A percentile compares a stretch with the other conserved stretches of the same genome.
phyloP scores from a whole-genome alignment of 2,797 vertebrate genomes.

The Betta splendens region DNA sequence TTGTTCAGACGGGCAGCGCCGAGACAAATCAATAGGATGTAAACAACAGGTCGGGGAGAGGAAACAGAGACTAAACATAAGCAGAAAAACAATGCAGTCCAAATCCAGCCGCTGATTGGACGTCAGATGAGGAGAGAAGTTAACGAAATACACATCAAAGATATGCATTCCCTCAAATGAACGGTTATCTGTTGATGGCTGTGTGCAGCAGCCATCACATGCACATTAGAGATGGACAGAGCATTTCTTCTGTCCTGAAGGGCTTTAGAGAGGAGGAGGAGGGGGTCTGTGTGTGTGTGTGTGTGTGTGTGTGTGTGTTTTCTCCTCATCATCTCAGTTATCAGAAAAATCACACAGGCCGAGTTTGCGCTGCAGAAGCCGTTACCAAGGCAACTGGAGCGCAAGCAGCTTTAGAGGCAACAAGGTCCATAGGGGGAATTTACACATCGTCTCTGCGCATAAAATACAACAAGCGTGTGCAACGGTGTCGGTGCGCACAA shows the following conservation, averaged over 20 bases:
- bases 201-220: conserved; percentile 29
- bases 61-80: conserved; percentile 6
- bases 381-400: conserved; percentile 91
- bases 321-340: conserved; percentile 62
- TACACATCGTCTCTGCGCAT: conserved; percentile 67
- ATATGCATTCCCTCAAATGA: conserved; percentile 14
- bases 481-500: conserved; percentile 5
- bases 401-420: conserved; percentile 80
- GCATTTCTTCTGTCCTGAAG: conserved; percentile 49
- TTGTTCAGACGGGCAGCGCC: conserved; percentile 39
- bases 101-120: conserved; percentile 1
- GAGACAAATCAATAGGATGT: conserved; percentile 52
- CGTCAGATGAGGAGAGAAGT: background rate
- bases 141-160: conserved; percentile 3
- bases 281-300: conserved; percentile 4
- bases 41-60: conserved; percentile 57
- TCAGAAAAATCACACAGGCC: conserved; percentile 70
- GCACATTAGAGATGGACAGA: conserved; percentile 38
- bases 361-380: conserved; percentile 87
- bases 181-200: conserved; percentile 57
- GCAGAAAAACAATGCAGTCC: conserved; percentile 44
- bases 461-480: conserved; percentile 43
- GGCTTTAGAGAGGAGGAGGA: conserved; percentile 22
- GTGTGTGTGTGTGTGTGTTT: conserved; percentile 14
- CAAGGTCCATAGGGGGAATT: conserved; percentile 65